These are phyloP conservation scores for Alviniconcha strummeri DNA, from an alignment of 2,888 invertebrate genomes.

Conservation along the genomic window DNA sequence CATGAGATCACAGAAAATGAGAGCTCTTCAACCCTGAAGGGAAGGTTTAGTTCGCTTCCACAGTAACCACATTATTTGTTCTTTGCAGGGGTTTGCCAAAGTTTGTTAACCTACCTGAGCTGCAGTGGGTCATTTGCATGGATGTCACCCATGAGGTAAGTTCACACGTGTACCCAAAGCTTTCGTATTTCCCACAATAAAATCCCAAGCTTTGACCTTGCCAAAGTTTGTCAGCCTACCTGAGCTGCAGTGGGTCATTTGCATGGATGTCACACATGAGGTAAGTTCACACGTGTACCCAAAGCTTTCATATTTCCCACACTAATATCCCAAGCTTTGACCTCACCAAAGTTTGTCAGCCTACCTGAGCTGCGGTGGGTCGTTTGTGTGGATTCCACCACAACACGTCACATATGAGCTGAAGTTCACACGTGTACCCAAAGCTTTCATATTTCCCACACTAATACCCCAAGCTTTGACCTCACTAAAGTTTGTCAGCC, in stretches of 20 bases:
- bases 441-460: no score
- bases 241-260: constrained; percentile 89
- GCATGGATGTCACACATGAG: constrained; percentile 89
- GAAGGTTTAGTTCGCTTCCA: no score
- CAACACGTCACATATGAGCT: constrained; percentile 89
- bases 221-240: constrained; percentile 59
- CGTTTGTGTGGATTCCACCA: constrained; percentile 94
- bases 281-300: constrained; percentile 67
- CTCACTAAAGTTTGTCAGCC: neutral
- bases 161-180: no score
- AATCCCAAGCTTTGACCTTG: no score
- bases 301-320: no score
- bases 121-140: constrained; percentile 92
- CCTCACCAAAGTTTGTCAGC: neutral
- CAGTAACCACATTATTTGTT: no score
- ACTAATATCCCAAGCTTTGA: no score
- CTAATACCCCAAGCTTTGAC: no score
- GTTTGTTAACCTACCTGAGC: constrained; percentile 69
- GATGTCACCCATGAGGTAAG: constrained; percentile 90
- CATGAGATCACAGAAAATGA: no score
- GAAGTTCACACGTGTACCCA: constrained; percentile 72
- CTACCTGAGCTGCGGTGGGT: constrained; percentile 84
- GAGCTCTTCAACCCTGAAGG: no score
- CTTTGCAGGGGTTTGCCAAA: no score
- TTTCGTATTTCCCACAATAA: no score